Base-by-base conservation (phyloP, 2,113 vertebrate species). In the Oceanites oceanicus region DNA sequence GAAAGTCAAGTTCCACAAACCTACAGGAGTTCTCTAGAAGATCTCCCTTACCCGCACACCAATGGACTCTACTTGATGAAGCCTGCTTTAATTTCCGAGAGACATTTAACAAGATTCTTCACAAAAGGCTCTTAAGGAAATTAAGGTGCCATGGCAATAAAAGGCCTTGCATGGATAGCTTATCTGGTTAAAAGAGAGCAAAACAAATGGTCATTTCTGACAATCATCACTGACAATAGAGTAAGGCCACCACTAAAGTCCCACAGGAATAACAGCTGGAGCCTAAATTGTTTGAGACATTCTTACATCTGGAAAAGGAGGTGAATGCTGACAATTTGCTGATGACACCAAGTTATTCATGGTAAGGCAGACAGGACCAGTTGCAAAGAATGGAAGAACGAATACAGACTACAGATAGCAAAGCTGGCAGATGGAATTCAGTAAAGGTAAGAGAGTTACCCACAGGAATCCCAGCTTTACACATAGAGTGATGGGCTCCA, bases 331-430 rank as follows among this genome's bases (percentile, higher is more conserved):
- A 11, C 50, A 6, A 12, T 8, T 38, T 56, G 49, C 75, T 61
- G 79, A 14, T n/a, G 49, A 71, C 55, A 42, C 6, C 68, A 38
- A 53, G 42, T 36, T 58, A 1, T 52, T 77, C 29, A 16, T 2
- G 15, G 52, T 3, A 32, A 50, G 36, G 45, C 55, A 75, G 77
- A n/a, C 23, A 61, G 75, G 52, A 68, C 2, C 66, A 72, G 66
- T 22, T 5, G 0, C 38, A 38, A 14, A 29, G 50, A 61, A 32
- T 4, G 2, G 58, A 72, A 62, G 52, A 38, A 36, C 1, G 0
- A 56, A 32, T 36, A 15, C 10, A 29, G 83, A 49, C 66, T 20
- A 23, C n/a, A 38, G 32, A 18, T 15, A 65, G 38, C 40, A 73
- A 44, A 27, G 34, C 59, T 53, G 80, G 40, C 53, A 73, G 36